Evolutionary conservation across 2,113 vertebrate species (phyloP), one percentile per base, ranked within the genome.

Genomic region (Callipepla californica): DNA sequence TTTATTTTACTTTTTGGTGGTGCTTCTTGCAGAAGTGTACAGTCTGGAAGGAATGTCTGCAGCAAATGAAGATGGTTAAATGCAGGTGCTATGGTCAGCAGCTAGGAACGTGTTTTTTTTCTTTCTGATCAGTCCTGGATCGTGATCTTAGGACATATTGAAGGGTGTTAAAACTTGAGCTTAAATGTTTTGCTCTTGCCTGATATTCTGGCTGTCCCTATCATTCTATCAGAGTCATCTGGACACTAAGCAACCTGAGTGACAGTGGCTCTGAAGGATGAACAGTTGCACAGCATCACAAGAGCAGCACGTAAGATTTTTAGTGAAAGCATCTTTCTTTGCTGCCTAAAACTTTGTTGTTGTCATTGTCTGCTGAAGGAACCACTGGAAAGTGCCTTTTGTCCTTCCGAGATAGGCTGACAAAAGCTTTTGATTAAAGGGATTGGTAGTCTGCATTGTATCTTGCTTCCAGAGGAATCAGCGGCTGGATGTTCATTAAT

Each of bases 361-460:
- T 66, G 85, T 86, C 14, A 3, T 23, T 67, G 34, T 38, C 40
- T 89, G 13, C 65, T 90, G 48, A 65, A 85, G 53, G 48, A 90
- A 7, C 32, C 20, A 3, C 38, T 59, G 68, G 45, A 42, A 90
- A 13, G 8, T 15, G 4, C 74, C 7, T 92, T 21, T 32, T 77
- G 21, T 6, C 18, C 8, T 9, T 93, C 63, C 22, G 23, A 9
- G 20, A 28, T 4, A 73, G 20, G 2, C 11, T 76, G 25, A 22
- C 42, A 45, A 12, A 38, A 68, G 18, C 13, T 75, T 91, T 42
- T 58, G 44, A 73, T 50, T 1, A 0, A 18, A 34, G 40, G 40
- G 28, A 6, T 63, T 4, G 1, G 4, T 59, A 26, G 8, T 70
- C 67, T 34, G 6, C 26, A 18, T 72, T 1, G 0, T 63, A 13